Base-by-base conservation (phyloP, 2,888 invertebrate genomes). In the Augiades crinisus region DNA sequence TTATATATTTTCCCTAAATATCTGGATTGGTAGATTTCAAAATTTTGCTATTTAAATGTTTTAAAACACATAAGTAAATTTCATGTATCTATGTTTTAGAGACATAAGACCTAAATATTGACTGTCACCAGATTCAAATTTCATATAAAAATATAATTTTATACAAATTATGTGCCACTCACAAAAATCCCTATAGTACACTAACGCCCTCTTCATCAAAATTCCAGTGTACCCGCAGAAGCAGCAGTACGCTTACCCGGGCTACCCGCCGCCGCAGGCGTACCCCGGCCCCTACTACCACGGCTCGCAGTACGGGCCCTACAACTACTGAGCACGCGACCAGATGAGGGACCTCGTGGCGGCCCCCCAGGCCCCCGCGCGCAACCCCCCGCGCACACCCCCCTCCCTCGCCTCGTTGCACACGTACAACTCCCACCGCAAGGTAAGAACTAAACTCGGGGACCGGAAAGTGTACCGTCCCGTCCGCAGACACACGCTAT, bases 201-300 rank as follows among this genome's bases (percentile, higher is more conserved):
- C n/a, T n/a, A n/a, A n/a, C n/a, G n/a, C n/a, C n/a, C n/a, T n/a
- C n/a, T n/a, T n/a, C n/a, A n/a, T n/a, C n/a, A n/a, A n/a, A n/a
- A n/a, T 59, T 89, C 37, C 92, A 96, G 97, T 98, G 70, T 98
- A 98, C 89, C 97, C 97, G 45, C 97, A 97, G 84, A 98, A 98
- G 86, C 96, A 97, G 80, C 96, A 96, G 65, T 96, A 96, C 75
- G 96, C 96, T 10, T 97, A 97, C 79, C 95, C 96, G 47, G 95
- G 96, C 54, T 96, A 97, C 81, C 95, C 96, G 51, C 94, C 95
- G 0, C 93, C 93, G 47, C 94, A 92, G 58, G 94, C 96, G 47
- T 97, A 97, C 87, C 95, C 96, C 53, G 95, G 95, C 31, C 96
- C 96, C 22, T 95, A 95, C 73, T 97, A 97, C 85, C 96, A 96